phyloP scores from a whole-genome alignment of 2,797 vertebrate genomes.

The Brachyrhaphis roseni region DNA sequence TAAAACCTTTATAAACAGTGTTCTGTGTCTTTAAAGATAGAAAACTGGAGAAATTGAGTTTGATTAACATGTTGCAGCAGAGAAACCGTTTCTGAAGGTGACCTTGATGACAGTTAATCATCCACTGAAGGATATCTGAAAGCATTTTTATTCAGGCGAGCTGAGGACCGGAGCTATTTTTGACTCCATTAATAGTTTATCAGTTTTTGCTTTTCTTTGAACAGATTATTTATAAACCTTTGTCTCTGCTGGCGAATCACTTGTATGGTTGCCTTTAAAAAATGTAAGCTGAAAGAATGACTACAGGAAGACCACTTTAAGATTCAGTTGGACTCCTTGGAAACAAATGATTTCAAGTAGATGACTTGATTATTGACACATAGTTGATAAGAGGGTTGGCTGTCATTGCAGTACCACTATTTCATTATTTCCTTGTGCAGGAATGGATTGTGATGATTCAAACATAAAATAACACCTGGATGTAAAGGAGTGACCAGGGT shows the following conservation, averaged over 20 bases:
- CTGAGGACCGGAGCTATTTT: background rate
- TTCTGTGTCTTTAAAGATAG: background rate
- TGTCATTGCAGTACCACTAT: background rate
- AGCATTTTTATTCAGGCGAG: background rate
- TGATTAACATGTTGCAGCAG: background rate
- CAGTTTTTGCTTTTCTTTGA: background rate
- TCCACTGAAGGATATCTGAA: background rate
- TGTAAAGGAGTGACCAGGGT: background rate
- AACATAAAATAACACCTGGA: too few species aligned
- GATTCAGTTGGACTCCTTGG: background rate
- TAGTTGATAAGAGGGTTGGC: background rate
- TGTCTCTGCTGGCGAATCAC: background rate
- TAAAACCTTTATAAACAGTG: background rate
- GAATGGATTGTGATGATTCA: background rate
- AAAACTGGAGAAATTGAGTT: background rate
- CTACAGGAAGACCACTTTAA: background rate
- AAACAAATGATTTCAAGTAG: background rate
- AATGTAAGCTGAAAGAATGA: background rate
- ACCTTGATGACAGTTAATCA: background rate
- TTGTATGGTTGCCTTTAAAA: background rate
- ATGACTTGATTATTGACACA: background rate
- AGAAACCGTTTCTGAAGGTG: background rate
- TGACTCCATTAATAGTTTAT: background rate
- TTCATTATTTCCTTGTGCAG: background rate
- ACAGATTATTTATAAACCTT: conserved; percentile 3